These are phyloP conservation scores for Ligdia adustata DNA, from an alignment of 2,888 invertebrate species.

Conservation along the genomic window DNA sequence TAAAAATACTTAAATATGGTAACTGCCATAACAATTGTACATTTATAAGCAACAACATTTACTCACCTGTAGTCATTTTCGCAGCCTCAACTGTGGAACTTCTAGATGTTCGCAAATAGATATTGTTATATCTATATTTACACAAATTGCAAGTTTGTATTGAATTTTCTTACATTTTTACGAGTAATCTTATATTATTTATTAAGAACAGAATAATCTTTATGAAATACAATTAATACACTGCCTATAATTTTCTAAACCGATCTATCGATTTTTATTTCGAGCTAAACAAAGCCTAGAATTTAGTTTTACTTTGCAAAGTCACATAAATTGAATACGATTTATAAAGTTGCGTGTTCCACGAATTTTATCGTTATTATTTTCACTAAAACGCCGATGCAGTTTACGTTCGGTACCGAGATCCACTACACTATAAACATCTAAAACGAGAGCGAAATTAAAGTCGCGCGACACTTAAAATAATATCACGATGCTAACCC, in stretches of 20 bases:
- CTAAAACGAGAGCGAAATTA: conserved; percentile 59
- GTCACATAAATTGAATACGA: neutral
- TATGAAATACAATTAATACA: conserved; percentile 5
- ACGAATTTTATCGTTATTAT: conserved; percentile 18
- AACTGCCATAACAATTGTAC: too few relatives aligned
- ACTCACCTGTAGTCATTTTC: conserved; percentile 73
- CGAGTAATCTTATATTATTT: neutral
- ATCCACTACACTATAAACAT: conserved; percentile 59
- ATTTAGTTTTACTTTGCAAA: neutral
- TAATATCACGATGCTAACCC: conserved; percentile 77
- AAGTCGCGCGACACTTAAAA: conserved; percentile 69
- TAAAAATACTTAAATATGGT: too few relatives aligned
- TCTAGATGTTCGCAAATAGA: neutral
- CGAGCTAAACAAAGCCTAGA: conserved; percentile 5
- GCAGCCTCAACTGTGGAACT: conserved; percentile 17
- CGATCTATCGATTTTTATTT: conserved; percentile 46
- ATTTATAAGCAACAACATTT: too few relatives aligned
- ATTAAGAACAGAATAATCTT: conserved; percentile 2
- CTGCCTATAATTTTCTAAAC: conserved; percentile 28
- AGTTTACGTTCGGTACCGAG: conserved; percentile 46
- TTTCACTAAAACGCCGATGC: conserved; percentile 54
- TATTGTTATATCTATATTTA: conserved; percentile 9
- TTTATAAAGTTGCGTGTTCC: conserved; percentile 31
- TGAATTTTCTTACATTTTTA: conserved; percentile 56
- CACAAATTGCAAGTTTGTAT: conserved; percentile 54